phyloP scores from a whole-genome alignment of 1,140 invertebrate species.

The Zaprionus davidi region DNA sequence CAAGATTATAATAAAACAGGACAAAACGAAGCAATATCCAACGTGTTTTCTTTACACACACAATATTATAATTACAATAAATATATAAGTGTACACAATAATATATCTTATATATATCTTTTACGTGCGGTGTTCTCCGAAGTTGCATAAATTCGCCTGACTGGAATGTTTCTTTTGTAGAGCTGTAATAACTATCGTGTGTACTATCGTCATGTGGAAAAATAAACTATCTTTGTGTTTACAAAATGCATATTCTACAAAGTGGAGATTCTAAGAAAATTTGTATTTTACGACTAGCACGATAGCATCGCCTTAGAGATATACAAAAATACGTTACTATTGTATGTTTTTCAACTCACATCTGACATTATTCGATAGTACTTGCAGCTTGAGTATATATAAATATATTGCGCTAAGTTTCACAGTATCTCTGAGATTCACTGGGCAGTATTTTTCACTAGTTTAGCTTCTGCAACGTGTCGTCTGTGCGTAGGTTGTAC shows the following conservation, averaged over 20 bases:
- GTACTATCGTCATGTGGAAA: neutral
- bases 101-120: neutral
- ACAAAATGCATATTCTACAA: neutral
- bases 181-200: neutral
- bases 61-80: neutral
- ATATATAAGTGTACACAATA: constrained; percentile 6
- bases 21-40: constrained; percentile 60
- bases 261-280: neutral
- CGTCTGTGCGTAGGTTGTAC: constrained; percentile 57
- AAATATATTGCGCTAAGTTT: constrained; percentile 56
- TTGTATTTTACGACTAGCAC: neutral
- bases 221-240: neutral
- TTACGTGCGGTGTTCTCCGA: constrained; percentile 1
- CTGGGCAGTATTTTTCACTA: constrained; percentile 44
- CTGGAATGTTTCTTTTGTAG: neutral
- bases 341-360: neutral
- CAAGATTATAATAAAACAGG: constrained; percentile 76
- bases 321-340: constrained; percentile 3
- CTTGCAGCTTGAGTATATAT: constrained; percentile 20
- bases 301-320: neutral
- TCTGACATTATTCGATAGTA: neutral
- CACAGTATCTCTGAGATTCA: constrained; percentile 54
- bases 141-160: neutral
- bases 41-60: constrained; percentile 14
- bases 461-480: constrained; percentile 66